Evolutionary conservation across 2,888 invertebrate genomes (phyloP).

Genomic region (Sarcophaga variegata): DNA sequence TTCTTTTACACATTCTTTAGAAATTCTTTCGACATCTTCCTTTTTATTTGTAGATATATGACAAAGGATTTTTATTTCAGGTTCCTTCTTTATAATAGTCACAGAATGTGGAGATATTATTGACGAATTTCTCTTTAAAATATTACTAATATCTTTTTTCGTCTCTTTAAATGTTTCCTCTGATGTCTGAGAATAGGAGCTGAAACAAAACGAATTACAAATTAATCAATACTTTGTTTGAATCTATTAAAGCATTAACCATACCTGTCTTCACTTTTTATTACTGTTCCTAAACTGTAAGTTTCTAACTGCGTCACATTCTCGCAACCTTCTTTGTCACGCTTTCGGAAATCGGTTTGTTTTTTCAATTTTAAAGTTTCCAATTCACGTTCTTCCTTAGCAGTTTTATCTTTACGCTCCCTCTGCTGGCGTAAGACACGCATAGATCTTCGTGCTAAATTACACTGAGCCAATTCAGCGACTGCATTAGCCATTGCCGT

Average conservation of each 20-base stretch:
- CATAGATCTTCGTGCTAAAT: constrained; percentile 76
- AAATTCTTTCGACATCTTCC: constrained; percentile 48
- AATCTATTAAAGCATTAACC: neutral
- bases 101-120: constrained; percentile 35
- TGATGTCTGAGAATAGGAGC: constrained; percentile 45
- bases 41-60: constrained; percentile 65
- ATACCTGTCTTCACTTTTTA: constrained; percentile 53
- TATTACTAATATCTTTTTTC: constrained; percentile 37
- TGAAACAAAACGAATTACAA: constrained; percentile 10
- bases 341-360: constrained; percentile 40
- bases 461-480: constrained; percentile 76
- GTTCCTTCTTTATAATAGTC: constrained; percentile 45
- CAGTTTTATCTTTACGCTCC: constrained; percentile 70
- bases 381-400: constrained; percentile 46
- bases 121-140: constrained; percentile 33
- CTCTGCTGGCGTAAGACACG: constrained; percentile 77
- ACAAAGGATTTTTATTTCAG: constrained; percentile 72
- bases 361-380: constrained; percentile 50
- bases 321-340: constrained; percentile 33
- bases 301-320: neutral
- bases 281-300: neutral
- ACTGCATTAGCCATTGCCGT: constrained; percentile 78
- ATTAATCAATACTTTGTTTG: too few relatives aligned
- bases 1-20: constrained; percentile 50
- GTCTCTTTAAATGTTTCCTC: constrained; percentile 28